These are phyloP conservation scores for Presbytis comata DNA, from an alignment of 2,797 vertebrate species.

Conservation along the genomic window DNA sequence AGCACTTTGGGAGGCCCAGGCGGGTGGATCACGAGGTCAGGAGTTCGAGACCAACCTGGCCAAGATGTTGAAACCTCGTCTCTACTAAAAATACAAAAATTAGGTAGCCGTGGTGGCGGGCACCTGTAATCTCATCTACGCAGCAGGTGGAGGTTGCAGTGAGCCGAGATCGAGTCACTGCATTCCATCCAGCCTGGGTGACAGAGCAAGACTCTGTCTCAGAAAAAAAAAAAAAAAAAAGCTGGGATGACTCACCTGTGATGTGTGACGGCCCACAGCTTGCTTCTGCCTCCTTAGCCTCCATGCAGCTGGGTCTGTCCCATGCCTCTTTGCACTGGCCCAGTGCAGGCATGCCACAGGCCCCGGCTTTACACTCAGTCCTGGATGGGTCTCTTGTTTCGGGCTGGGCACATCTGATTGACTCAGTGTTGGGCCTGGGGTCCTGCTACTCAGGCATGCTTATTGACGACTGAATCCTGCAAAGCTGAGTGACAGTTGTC, in stretches of 20 bases:
- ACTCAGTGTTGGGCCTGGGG: neutral
- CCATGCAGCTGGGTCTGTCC: neutral
- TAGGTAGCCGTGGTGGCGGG: neutral
- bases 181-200: neutral
- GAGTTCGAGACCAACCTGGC: neutral
- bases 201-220: neutral
- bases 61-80: neutral
- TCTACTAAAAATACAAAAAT: neutral
- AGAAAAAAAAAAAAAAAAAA: neutral
- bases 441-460: neutral
- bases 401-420: neutral
- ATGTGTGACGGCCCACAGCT: fast-evolving
- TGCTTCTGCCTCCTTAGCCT: too few relatives aligned
- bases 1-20: neutral
- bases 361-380: neutral
- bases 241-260: too few relatives aligned
- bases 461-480: neutral
- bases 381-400: fast-evolving
- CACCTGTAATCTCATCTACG: neutral
- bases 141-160: neutral
- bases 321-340: neutral
- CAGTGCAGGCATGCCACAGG: fast-evolving
- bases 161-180: neutral
- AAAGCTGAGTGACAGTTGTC: neutral
- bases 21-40: neutral